Base-by-base conservation (phyloP, 1,140 invertebrate species). In the Radopholus similis region DNA sequence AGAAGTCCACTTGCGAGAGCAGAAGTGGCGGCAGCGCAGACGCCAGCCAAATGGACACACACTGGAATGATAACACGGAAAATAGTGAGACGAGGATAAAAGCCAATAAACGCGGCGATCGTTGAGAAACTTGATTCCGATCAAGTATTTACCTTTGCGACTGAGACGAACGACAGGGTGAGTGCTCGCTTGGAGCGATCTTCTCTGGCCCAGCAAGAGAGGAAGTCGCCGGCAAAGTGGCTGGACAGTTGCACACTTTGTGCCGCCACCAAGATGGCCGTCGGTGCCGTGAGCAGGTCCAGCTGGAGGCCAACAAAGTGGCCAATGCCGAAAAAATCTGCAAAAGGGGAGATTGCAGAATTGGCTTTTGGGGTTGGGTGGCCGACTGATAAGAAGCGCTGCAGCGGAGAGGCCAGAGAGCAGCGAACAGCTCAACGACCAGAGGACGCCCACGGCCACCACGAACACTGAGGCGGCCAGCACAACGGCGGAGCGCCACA, bases 181-280 rank as follows among this genome's bases (percentile, higher is more conserved):
- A 68, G 65, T 28, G 66, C 64, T 4, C 68, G 32, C 8, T 47
- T 37, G 28, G 49, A 28, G 15, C 30, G 70, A 5, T 68, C 44
- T 18, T 68, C 66, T 23, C 70, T 72, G 3, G 69, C 69, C 66
- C 66, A 68, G 26, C 40, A 62, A 4, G 30, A 26, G 15, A 68
- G n/a, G 21, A 23, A 68, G n/a, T 68, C 68, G 30, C 23, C 66
- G 18, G 70, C 35, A 68, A 70, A 68, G 28, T 68, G 66, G 0
- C 4, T 15, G 1, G 66, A 42, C 15, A 68, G 13, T 11, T 23
- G 32, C 8, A 64, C 3, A 28, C 38, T 53, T 21, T 26, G 23
- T 47, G 65, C 65, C 2, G 18, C 65, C 32, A 73, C 21, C 13
- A 49, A 15, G 34, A 54, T 38, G 21, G 66, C n/a, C n/a, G 47